phyloP scores from a whole-genome alignment of 2,888 invertebrate genomes.

The Operophtera brumata region DNA sequence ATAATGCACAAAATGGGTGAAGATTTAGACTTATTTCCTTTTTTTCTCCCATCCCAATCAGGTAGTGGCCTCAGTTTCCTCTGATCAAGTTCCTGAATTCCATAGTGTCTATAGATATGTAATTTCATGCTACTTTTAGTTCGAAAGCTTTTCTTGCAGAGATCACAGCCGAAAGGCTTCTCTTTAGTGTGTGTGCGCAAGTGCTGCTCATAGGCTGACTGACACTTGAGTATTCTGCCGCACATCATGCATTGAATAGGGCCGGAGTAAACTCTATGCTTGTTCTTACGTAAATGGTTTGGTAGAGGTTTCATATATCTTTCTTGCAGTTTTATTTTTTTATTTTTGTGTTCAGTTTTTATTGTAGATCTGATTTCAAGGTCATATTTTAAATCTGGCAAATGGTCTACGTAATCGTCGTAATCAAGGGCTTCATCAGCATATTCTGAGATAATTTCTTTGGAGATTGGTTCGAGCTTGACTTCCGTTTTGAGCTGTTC shows the following conservation, averaged over 20 bases:
- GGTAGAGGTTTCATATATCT: slow-evolving; percentile 13
- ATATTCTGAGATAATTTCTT: slow-evolving; percentile 1
- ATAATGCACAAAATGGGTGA: slow-evolving; percentile 58
- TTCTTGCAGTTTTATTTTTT: neutral
- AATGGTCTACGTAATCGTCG: slow-evolving; percentile 2
- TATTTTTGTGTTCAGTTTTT: slow-evolving; percentile 1
- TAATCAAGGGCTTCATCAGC: neutral
- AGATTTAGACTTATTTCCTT: slow-evolving; percentile 36
- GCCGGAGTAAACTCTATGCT: slow-evolving; percentile 25
- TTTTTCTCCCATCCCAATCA: slow-evolving; percentile 38
- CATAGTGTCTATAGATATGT: slow-evolving; percentile 26
- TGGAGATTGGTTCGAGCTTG: slow-evolving; percentile 35
- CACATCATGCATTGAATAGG: slow-evolving; percentile 28
- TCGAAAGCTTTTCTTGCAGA: slow-evolving; percentile 25
- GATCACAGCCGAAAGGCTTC: slow-evolving; percentile 28
- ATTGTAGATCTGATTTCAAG: neutral
- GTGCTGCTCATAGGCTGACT: slow-evolving; percentile 28
- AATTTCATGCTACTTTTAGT: slow-evolving; percentile 22
- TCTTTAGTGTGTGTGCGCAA: slow-evolving; percentile 31
- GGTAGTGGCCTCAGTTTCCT: slow-evolving; percentile 1
- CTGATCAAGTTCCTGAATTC: slow-evolving; percentile 1
- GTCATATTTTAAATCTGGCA: slow-evolving; percentile 6
- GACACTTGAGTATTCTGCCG: slow-evolving; percentile 19
- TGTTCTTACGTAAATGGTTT: slow-evolving; percentile 18
- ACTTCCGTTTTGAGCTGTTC: slow-evolving; percentile 33